phyloP scores from a whole-genome alignment of 1,140 invertebrate genomes.

The Phymastichus coffea region DNA sequence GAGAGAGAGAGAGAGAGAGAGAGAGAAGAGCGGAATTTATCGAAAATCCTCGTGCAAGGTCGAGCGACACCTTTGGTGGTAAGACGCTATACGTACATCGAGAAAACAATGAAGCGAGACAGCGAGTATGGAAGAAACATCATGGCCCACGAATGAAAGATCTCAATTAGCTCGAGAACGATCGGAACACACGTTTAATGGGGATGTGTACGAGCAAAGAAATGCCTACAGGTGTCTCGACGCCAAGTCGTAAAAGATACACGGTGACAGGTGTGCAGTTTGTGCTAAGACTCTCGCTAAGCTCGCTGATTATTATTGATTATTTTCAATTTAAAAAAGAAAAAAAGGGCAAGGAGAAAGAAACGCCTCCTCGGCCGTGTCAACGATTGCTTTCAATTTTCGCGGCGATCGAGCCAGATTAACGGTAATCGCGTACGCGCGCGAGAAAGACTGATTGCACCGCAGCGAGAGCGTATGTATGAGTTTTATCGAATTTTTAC shows the following conservation, averaged over 20 bases:
- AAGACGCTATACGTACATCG: too few species aligned
- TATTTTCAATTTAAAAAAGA: neutral
- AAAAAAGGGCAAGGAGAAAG: neutral
- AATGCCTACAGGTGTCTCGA: slow-evolving; percentile 7
- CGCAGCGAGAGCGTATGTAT: too few species aligned
- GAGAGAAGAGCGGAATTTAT: too few species aligned
- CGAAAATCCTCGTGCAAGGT: too few species aligned
- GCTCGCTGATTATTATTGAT: too few species aligned
- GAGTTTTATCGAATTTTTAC: slow-evolving; percentile 17
- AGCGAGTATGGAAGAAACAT: too few species aligned
- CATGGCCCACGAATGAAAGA: neutral
- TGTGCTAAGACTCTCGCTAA: too few species aligned
- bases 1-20: too few species aligned
- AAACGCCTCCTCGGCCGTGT: neutral
- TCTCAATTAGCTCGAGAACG: neutral
- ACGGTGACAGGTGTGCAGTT: neutral
- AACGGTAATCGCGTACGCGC: slow-evolving; percentile 24
- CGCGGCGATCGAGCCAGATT: slow-evolving; percentile 28
- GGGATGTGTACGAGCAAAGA: neutral
- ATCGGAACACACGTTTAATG: neutral
- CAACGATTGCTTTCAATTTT: slow-evolving; percentile 27
- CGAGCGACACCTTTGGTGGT: too few species aligned
- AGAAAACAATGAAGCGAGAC: too few species aligned
- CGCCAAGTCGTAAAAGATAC: neutral
- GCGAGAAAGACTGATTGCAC: too few species aligned